Percentiles rank a stretch among this genome's conserved stretches.
Conservation (phyloP, 2,888 invertebrate species). For the Dascillus cervinus region DNA sequence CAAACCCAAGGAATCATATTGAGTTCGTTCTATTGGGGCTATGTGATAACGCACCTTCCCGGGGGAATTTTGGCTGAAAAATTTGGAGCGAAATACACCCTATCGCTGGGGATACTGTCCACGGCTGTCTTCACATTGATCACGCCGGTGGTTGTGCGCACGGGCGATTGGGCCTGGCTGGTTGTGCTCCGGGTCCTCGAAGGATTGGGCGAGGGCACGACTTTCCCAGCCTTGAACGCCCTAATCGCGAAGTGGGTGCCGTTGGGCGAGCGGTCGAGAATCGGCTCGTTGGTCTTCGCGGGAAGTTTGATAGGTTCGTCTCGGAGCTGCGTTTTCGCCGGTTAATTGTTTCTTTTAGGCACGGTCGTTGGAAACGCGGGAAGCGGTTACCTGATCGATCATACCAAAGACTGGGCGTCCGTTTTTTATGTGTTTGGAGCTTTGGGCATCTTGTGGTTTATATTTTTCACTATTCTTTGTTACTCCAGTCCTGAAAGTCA, state of each 20-base stretch:
- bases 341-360: constrained; percentile 6
- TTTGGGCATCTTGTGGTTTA: constrained; percentile 63
- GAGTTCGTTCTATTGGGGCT: constrained; percentile 80
- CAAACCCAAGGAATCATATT: constrained; percentile 65
- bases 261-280: constrained; percentile 48
- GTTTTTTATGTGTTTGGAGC: constrained; percentile 80
- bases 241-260: constrained; percentile 55
- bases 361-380: constrained; percentile 10
- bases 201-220: constrained; percentile 54
- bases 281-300: constrained; percentile 54
- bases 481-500: constrained; percentile 57
- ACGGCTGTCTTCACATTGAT: constrained; percentile 76
- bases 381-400: constrained; percentile 58
- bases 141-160: constrained; percentile 65
- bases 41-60: constrained; percentile 74
- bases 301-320: constrained; percentile 51
- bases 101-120: constrained; percentile 73
- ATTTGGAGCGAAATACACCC: constrained; percentile 79
- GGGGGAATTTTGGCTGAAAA: constrained; percentile 74
- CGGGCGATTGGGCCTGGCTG: constrained; percentile 61
- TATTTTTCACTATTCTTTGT: constrained; percentile 41
- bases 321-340: not conserved
- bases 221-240: constrained; percentile 54
- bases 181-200: constrained; percentile 64
- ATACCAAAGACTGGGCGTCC: constrained; percentile 60